Percentiles rank a stretch among this genome's conserved stretches.
Evolutionary conservation across 2,113 vertebrate genomes (phyloP).

Genomic region (Marmota flaviventris): DNA sequence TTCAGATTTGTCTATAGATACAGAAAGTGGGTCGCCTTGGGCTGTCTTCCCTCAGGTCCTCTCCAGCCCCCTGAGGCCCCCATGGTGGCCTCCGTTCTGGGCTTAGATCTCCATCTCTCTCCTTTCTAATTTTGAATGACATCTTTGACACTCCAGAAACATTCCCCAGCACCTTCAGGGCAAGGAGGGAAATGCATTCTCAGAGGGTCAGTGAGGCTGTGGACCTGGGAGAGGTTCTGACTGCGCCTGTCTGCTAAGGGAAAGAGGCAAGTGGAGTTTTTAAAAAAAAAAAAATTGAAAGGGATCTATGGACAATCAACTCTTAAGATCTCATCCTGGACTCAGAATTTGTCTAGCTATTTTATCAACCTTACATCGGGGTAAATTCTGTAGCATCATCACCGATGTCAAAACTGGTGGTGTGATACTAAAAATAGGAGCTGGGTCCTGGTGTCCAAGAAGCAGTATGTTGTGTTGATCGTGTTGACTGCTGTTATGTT

Average conservation of each 20-base stretch:
- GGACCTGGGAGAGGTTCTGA: not conserved
- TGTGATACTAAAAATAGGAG: not conserved
- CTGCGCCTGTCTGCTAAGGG: not conserved
- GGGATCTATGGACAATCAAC: not conserved
- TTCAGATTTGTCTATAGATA: not conserved
- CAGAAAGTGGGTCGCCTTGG: not conserved
- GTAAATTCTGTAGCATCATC: not conserved
- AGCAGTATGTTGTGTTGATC: not conserved
- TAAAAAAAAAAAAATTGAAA: not conserved
- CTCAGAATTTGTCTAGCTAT: not conserved
- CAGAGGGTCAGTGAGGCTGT: fast-evolving
- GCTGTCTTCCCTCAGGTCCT: not conserved
- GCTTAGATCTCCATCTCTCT: not conserved
- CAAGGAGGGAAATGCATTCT: not conserved
- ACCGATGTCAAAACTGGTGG: not conserved
- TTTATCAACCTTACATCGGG: not conserved
- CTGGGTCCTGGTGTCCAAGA: not conserved
- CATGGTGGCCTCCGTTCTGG: not conserved
- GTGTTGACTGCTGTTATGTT: not conserved
- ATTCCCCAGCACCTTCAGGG: not conserved
- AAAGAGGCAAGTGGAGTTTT: not conserved
- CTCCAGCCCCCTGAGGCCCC: fast-evolving
- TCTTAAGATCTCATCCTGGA: not conserved
- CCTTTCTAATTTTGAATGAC: not conserved
- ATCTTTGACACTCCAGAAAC: not conserved